Conservation (phyloP, 2,113 vertebrate species). For the Furnarius figulus region DNA sequence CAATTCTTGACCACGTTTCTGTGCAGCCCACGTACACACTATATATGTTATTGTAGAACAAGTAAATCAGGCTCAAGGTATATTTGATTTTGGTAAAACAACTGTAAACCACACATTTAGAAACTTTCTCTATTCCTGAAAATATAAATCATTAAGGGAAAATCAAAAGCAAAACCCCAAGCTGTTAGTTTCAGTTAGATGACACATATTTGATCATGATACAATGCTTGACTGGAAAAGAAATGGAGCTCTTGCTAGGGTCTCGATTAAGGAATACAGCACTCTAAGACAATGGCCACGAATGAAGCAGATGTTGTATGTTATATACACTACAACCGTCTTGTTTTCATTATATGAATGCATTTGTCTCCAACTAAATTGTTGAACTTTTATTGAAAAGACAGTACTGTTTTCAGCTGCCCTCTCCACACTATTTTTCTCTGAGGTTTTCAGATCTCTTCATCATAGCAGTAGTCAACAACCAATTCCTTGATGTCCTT, state of each 20-base stretch:
- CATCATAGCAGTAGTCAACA: background rate
- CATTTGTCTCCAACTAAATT: background rate
- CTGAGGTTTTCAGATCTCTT: background rate
- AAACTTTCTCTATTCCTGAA: background rate
- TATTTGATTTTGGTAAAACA: background rate
- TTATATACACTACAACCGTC: background rate
- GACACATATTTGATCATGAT: background rate
- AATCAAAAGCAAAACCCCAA: background rate
- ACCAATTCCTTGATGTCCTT: background rate
- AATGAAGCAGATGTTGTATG: background rate
- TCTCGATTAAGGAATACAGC: background rate
- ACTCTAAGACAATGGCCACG: background rate
- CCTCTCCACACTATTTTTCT: background rate
- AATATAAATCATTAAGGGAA: background rate
- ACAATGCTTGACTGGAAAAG: background rate
- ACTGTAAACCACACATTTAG: background rate
- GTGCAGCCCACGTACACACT: background rate
- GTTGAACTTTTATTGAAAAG: background rate
- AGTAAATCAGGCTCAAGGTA: background rate
- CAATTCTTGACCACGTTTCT: background rate
- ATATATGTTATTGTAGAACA: accelerated
- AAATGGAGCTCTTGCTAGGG: background rate
- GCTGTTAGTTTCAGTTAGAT: background rate
- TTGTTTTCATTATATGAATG: background rate
- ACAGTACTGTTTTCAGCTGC: background rate